Percentiles rank a stretch among this genome's conserved stretches.
Evolutionary conservation across 2,888 invertebrate species (phyloP).

Genomic region (Nomada lathburiana): DNA sequence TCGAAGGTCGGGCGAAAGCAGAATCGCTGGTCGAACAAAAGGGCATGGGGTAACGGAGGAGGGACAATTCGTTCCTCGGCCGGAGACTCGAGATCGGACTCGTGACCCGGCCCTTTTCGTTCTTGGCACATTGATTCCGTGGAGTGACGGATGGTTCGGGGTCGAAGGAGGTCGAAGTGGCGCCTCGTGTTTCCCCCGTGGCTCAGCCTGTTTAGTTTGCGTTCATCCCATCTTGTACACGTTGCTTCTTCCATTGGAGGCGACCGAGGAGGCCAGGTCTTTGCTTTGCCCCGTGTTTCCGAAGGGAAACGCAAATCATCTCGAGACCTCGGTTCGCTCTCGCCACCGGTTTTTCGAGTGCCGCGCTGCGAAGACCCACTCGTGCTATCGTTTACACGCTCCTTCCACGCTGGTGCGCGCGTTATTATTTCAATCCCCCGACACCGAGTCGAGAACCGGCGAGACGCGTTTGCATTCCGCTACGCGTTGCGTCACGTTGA

Average conservation of each 20-base stretch:
- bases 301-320: slow-evolving; percentile 72
- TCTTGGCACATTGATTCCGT: slow-evolving; percentile 75
- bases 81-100: slow-evolving; percentile 65
- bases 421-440: slow-evolving; percentile 35
- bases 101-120: slow-evolving; percentile 73
- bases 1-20: slow-evolving; percentile 33
- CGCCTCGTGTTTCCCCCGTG: slow-evolving; percentile 66
- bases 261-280: slow-evolving; percentile 35
- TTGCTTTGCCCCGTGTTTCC: slow-evolving; percentile 63
- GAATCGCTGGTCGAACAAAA: slow-evolving; percentile 58
- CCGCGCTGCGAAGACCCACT: slow-evolving; percentile 49
- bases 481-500: slow-evolving; percentile 21
- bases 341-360: slow-evolving; percentile 53
- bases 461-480: neutral
- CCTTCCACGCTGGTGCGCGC: neutral
- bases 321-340: slow-evolving; percentile 38
- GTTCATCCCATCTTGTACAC: slow-evolving; percentile 54
- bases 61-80: slow-evolving; percentile 54
- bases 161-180: slow-evolving; percentile 74
- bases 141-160: slow-evolving; percentile 76
- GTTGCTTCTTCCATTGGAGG: slow-evolving; percentile 38
- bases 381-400: slow-evolving; percentile 45
- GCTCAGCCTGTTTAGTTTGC: slow-evolving; percentile 70
- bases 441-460: neutral
- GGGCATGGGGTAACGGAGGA: slow-evolving; percentile 36